A percentile compares a stretch with the other conserved stretches of the same genome.
Conservation (phyloP, 2,797 vertebrate genomes). For the Microhierax caerulescens region DNA sequence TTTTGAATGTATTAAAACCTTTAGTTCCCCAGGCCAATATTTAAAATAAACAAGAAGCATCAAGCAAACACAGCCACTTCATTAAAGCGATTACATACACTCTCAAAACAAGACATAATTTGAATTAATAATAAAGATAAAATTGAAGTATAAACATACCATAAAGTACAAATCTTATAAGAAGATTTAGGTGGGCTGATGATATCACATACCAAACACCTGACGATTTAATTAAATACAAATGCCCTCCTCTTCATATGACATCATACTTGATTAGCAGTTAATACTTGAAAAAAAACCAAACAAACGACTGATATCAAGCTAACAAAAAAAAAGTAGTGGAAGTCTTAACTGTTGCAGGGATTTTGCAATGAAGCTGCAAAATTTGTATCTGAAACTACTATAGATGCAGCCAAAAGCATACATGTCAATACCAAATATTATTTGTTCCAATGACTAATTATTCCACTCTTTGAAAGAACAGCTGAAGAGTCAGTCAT, state of each 20-base stretch:
- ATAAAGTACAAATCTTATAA: background rate
- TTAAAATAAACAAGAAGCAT: background rate
- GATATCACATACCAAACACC: background rate
- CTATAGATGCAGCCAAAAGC: fast-evolving
- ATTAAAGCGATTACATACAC: background rate
- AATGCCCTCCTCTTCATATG: background rate
- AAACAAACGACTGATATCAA: background rate
- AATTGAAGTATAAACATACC: background rate
- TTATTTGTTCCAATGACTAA: background rate
- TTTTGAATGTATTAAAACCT: background rate
- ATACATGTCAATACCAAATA: background rate
- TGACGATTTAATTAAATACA: background rate
- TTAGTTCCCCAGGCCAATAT: background rate
- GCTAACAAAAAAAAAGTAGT: background rate
- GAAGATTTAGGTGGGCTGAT: background rate
- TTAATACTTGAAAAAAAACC: background rate
- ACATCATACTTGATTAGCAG: background rate
- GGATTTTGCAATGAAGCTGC: background rate
- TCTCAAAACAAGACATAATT: background rate
- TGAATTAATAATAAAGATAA: background rate
- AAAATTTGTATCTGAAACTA: background rate
- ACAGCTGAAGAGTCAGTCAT: background rate
- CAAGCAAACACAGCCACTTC: background rate
- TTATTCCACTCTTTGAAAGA: background rate
- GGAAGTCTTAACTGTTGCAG: background rate